phyloP scores from a whole-genome alignment of 2,888 invertebrate species.

The Bellardia bayeri region DNA sequence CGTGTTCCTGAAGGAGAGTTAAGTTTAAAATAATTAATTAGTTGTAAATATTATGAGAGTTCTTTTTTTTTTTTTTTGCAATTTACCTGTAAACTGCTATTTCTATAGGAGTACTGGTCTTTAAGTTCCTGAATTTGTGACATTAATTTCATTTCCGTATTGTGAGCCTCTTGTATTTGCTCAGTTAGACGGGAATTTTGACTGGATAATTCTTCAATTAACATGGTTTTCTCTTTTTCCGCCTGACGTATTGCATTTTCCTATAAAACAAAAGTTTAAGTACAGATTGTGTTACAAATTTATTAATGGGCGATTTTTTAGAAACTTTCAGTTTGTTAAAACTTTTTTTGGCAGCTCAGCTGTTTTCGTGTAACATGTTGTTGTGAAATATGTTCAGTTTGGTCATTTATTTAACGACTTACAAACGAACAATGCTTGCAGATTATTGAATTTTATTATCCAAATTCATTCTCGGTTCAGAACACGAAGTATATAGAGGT shows the following conservation, averaged over 20 bases:
- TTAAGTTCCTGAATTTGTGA: conserved; percentile 92
- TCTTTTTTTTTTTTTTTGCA: neutral
- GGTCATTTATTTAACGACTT: too few species aligned
- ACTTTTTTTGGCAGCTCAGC: too few species aligned
- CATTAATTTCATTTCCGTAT: conserved; percentile 91
- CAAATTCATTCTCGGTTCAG: too few species aligned
- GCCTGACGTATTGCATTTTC: conserved; percentile 83
- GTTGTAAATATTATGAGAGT: neutral
- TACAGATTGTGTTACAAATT: too few species aligned
- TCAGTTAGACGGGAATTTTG: conserved; percentile 94
- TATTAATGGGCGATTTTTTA: too few species aligned
- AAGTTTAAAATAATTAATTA: neutral
- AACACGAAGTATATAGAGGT: too few species aligned
- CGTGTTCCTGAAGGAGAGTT: conserved; percentile 88
- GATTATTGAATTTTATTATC: too few species aligned
- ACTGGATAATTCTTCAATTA: conserved; percentile 93
- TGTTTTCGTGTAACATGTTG: too few species aligned
- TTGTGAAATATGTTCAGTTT: too few species aligned
- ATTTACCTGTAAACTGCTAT: conserved; percentile 88
- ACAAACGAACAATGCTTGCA: too few species aligned
- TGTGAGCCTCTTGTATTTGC: conserved; percentile 93
- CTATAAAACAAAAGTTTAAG: conserved; percentile 70
- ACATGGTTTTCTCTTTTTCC: conserved; percentile 91
- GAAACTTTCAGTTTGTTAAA: too few species aligned
- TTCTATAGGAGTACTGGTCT: conserved; percentile 93